These are phyloP conservation scores for Campoletis sonorensis DNA, from an alignment of 1,140 invertebrate species.

Conservation along the genomic window DNA sequence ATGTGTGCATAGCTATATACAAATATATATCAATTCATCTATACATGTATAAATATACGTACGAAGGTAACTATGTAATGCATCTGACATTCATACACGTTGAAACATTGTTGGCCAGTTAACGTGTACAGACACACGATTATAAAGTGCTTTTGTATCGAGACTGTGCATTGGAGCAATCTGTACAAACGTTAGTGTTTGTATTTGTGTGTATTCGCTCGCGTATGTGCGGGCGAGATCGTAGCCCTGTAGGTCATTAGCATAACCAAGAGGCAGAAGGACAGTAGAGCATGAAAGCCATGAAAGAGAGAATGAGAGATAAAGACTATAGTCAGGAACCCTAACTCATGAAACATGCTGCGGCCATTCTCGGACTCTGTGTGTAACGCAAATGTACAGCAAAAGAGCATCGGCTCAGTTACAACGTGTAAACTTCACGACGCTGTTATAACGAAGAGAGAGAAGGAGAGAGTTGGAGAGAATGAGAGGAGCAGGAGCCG, in stretches of 20 bases:
- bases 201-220: constrained; percentile 38
- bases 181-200: not conserved
- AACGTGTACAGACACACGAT: constrained; percentile 17
- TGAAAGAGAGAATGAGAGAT: not conserved
- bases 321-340: constrained; percentile 17
- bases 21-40: not conserved
- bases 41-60: not conserved
- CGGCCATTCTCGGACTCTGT: constrained; percentile 8
- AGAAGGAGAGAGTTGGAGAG: not conserved
- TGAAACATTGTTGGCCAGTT: constrained; percentile 12
- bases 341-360: constrained; percentile 11
- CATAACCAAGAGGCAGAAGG: constrained; percentile 62
- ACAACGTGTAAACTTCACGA: constrained; percentile 40
- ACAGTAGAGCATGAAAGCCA: constrained; percentile 44
- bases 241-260: constrained; percentile 60
- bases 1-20: not conserved
- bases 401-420: constrained; percentile 46
- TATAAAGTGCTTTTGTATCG: constrained; percentile 23
- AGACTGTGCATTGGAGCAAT: constrained; percentile 33
- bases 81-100: constrained; percentile 46
- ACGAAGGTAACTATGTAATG: constrained; percentile 2
- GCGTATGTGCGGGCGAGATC: constrained; percentile 38
- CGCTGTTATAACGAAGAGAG: not conserved
- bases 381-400: constrained; percentile 39
- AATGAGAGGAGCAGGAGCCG: not conserved